Evolutionary conservation across 1,140 invertebrate genomes (phyloP).

Genomic region (Xylocopa sonorina): DNA sequence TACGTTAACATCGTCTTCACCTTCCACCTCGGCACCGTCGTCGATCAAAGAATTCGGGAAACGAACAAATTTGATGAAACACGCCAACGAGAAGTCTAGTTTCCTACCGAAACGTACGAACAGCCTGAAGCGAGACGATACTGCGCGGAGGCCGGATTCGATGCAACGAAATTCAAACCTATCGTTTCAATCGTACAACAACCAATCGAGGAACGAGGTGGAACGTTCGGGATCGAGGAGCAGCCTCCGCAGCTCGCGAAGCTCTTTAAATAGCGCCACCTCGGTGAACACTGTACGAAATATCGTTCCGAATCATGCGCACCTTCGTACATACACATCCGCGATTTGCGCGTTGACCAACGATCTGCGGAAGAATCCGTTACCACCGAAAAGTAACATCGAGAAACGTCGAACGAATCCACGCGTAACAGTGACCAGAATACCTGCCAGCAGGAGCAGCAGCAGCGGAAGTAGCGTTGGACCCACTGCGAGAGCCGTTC

Average conservation of each 20-base stretch:
- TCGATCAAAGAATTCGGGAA: conserved; percentile 35
- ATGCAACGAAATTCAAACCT: conserved; percentile 44
- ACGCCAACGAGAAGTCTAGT: conserved; percentile 63
- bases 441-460: conserved; percentile 87
- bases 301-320: conserved; percentile 79
- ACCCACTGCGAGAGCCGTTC: conserved; percentile 72
- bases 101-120: conserved; percentile 73
- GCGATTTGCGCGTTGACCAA: conserved; percentile 78
- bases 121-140: conserved; percentile 69
- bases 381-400: conserved; percentile 70
- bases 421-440: conserved; percentile 75
- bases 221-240: conserved; percentile 86
- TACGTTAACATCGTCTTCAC: background rate
- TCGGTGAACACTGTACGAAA: conserved; percentile 90
- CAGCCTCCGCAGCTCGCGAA: conserved; percentile 90
- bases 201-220: conserved; percentile 76
- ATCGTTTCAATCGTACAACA: background rate
- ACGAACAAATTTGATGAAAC: conserved; percentile 27
- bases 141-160: conserved; percentile 60
- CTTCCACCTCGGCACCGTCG: background rate
- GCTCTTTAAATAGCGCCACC: conserved; percentile 90
- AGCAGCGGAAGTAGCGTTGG: conserved; percentile 87
- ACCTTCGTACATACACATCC: conserved; percentile 77
- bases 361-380: conserved; percentile 72
- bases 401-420: conserved; percentile 74